Conservation (phyloP, 2,113 vertebrate species). For the Aptenodytes patagonicus region DNA sequence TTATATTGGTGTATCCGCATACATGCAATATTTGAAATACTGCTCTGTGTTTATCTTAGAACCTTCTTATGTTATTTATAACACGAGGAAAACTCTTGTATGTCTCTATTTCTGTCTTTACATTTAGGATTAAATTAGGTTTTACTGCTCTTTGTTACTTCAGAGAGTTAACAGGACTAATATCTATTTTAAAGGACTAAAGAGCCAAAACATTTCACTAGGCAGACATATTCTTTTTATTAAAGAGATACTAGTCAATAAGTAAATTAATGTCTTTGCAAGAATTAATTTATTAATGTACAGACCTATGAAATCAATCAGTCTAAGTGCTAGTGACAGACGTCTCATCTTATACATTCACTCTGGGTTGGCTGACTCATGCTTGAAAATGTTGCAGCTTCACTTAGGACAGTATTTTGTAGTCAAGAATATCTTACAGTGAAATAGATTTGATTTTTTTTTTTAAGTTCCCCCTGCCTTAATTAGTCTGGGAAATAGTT, state of each 20-base stretch:
- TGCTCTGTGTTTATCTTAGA: background rate
- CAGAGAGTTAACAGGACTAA: background rate
- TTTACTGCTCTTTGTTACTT: background rate
- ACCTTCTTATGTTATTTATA: background rate
- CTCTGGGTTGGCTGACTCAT: background rate
- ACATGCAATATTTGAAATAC: background rate
- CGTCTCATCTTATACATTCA: fast-evolving
- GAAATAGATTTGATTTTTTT: background rate
- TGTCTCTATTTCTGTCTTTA: background rate
- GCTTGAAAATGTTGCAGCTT: background rate
- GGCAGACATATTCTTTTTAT: background rate
- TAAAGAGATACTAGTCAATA: background rate
- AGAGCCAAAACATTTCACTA: background rate
- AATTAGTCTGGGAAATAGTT: background rate
- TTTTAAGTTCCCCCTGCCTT: background rate
- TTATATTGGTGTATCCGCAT: background rate
- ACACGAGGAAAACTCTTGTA: background rate
- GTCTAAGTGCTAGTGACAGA: background rate
- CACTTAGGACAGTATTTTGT: background rate
- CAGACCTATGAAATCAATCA: background rate
- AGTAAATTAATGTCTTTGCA: background rate
- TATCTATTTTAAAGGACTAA: background rate
- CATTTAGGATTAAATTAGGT: background rate
- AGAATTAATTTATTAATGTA: background rate
- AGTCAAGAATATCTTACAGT: background rate